phyloP scores from a whole-genome alignment of 2,113 vertebrate species.

The Noctilio leporinus region DNA sequence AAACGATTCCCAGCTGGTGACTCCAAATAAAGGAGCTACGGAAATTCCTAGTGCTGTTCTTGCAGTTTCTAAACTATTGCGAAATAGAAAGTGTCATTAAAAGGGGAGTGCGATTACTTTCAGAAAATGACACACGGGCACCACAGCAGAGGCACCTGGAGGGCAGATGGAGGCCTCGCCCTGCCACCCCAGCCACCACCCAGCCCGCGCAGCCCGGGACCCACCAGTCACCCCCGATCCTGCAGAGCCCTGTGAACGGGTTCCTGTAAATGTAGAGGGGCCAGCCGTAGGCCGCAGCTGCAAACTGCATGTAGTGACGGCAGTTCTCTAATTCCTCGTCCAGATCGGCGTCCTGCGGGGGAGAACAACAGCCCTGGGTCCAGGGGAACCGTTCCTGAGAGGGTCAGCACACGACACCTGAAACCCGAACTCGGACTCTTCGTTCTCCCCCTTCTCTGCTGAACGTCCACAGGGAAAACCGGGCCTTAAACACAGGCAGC shows the following conservation, averaged over 20 bases:
- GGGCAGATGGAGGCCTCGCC: neutral
- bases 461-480: neutral
- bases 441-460: neutral
- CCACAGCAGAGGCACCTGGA: rapidly evolving
- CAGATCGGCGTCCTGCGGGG: conserved; percentile 84
- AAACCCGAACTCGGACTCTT: neutral
- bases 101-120: neutral
- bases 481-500: neutral
- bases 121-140: neutral
- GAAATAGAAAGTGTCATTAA: neutral
- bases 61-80: neutral
- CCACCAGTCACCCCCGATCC: conserved; percentile 90
- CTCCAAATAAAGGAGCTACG: neutral
- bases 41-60: neutral
- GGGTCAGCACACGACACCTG: too few species aligned
- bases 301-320: conserved; percentile 92
- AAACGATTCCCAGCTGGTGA: neutral
- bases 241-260: conserved; percentile 88
- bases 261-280: conserved; percentile 91
- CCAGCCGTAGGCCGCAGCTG: conserved; percentile 95
- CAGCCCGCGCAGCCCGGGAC: neutral
- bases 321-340: conserved; percentile 89
- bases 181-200: too few species aligned
- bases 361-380: neutral
- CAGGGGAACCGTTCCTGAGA: rapidly evolving